Conservation (phyloP, 2,797 vertebrate genomes). For the Crax fasciolata region DNA sequence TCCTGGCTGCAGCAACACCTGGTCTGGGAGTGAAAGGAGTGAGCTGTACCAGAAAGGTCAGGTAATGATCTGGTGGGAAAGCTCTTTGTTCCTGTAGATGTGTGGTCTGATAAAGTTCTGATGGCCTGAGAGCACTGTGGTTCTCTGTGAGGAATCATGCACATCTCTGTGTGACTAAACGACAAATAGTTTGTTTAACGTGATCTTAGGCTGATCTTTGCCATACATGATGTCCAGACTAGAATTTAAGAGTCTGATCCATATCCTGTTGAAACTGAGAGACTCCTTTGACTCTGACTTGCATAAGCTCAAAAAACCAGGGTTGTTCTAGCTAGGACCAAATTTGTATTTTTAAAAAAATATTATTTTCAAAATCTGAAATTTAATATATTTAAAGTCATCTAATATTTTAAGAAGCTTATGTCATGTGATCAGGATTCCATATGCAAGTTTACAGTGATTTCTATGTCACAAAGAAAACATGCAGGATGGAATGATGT, state of each 20-base stretch:
- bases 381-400: not conserved
- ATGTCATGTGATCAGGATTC: not conserved
- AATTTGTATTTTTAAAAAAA: not conserved
- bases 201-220: not conserved
- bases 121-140: not conserved
- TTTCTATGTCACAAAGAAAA: not conserved
- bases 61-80: not conserved
- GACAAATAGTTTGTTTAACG: not conserved
- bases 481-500: not conserved
- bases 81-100: not conserved
- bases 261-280: not conserved
- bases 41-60: not conserved
- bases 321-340: not conserved
- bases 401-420: not conserved
- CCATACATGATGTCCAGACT: not conserved
- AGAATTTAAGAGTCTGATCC: not conserved
- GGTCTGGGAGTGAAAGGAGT: not conserved
- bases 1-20: not conserved
- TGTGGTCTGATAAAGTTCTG: not conserved
- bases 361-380: not conserved
- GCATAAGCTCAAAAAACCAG: accelerated
- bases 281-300: not conserved
- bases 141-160: not conserved
- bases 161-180: not conserved
- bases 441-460: not conserved